Evolutionary conservation across 1,140 invertebrate species (phyloP).

Genomic region (Bombus vancouverensis): DNA sequence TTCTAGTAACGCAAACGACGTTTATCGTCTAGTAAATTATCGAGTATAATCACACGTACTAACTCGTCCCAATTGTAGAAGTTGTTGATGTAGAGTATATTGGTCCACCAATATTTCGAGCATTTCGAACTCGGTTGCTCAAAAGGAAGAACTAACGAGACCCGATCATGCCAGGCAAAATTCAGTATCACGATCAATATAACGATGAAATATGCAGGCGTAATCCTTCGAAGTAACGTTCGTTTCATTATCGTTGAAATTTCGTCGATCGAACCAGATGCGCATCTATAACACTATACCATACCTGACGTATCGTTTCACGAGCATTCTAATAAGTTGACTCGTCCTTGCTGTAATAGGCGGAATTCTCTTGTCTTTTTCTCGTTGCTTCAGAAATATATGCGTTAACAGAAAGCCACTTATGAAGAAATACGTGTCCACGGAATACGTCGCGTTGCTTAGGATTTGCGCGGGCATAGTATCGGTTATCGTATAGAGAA

Average conservation of each 20-base stretch:
- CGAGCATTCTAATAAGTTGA: slow-evolving; percentile 71
- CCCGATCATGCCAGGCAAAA: slow-evolving; percentile 80
- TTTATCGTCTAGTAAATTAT: neutral
- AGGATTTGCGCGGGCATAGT: slow-evolving; percentile 75
- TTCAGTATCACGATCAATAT: slow-evolving; percentile 82
- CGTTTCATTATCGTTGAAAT: neutral
- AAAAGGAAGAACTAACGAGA: slow-evolving; percentile 81
- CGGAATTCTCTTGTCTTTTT: slow-evolving; percentile 61
- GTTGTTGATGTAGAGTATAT: slow-evolving; percentile 86
- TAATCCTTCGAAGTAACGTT: slow-evolving; percentile 73
- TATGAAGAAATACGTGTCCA: slow-evolving; percentile 82
- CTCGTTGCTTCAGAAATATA: slow-evolving; percentile 74
- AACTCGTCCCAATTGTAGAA: slow-evolving; percentile 82
- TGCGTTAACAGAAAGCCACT: slow-evolving; percentile 81
- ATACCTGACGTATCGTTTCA: slow-evolving; percentile 81
- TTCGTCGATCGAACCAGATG: accelerated
- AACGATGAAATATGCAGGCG: slow-evolving; percentile 81
- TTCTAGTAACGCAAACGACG: neutral
- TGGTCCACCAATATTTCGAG: slow-evolving; percentile 86
- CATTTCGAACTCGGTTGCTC: slow-evolving; percentile 82
- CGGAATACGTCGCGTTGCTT: slow-evolving; percentile 78
- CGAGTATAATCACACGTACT: slow-evolving; percentile 70
- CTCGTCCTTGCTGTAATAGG: slow-evolving; percentile 63
- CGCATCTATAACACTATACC: accelerated
- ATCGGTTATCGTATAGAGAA: slow-evolving; percentile 71